Conservation (phyloP, 2,888 invertebrate species). For the Noctua janthe region DNA sequence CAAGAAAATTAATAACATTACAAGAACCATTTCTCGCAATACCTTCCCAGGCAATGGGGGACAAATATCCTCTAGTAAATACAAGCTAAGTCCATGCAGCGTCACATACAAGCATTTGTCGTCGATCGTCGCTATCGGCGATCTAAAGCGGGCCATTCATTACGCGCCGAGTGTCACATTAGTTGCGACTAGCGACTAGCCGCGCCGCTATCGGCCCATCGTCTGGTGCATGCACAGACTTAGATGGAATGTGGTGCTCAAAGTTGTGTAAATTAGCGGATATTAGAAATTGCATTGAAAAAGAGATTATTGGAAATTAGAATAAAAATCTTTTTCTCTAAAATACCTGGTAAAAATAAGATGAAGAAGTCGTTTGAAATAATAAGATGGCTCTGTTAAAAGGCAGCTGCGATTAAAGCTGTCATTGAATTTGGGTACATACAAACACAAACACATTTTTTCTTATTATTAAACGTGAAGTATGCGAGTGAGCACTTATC, state of each 20-base stretch:
- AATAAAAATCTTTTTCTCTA: neutral
- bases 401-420: neutral
- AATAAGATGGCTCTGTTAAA: neutral
- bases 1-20: slow-evolving; percentile 38
- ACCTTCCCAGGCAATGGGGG: slow-evolving; percentile 1
- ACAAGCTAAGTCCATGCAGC: slow-evolving; percentile 32
- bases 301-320: neutral
- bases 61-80: slow-evolving; percentile 38
- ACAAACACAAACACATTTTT: neutral
- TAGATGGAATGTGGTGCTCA: slow-evolving; percentile 52
- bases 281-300: slow-evolving; percentile 3
- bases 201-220: slow-evolving; percentile 69
- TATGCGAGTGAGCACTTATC: neutral
- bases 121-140: slow-evolving; percentile 63
- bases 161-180: slow-evolving; percentile 67
- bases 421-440: neutral
- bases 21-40: slow-evolving; percentile 16
- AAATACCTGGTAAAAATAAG: neutral
- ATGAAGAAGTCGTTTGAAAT: neutral
- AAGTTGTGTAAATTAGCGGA: slow-evolving; percentile 43
- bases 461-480: neutral
- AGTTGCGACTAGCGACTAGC: slow-evolving; percentile 65
- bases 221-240: slow-evolving; percentile 64
- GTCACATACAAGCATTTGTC: slow-evolving; percentile 63
- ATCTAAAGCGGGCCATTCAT: slow-evolving; percentile 73